phyloP scores from a whole-genome alignment of 2,113 vertebrate species.

The Xenopus laevis region DNA sequence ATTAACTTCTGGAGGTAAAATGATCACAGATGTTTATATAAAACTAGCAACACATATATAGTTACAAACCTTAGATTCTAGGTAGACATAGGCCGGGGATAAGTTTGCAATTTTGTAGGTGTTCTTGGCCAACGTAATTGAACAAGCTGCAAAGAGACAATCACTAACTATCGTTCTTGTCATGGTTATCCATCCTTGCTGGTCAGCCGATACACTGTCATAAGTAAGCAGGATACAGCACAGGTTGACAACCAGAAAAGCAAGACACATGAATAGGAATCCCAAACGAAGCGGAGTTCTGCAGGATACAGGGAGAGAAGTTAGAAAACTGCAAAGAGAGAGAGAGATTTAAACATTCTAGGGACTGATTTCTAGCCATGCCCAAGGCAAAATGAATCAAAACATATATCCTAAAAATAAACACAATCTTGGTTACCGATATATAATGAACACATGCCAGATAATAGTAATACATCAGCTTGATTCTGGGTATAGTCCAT shows the following conservation, averaged over 20 bases:
- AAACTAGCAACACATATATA: background rate
- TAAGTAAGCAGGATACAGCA: constrained; percentile 84
- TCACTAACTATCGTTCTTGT: constrained; percentile 85
- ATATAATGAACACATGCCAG: too few relatives aligned
- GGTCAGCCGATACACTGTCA: constrained; percentile 64
- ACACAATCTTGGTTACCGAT: too few relatives aligned
- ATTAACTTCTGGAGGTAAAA: too few relatives aligned
- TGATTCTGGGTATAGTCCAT: background rate
- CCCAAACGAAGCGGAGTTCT: constrained; percentile 82
- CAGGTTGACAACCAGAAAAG: constrained; percentile 89
- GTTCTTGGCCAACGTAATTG: constrained; percentile 83
- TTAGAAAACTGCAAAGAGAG: too few relatives aligned
- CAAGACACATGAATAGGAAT: constrained; percentile 78
- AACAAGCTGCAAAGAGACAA: constrained; percentile 89
- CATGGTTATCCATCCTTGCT: constrained; percentile 74
- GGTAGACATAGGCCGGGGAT: constrained; percentile 96
- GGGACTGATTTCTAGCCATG: too few relatives aligned
- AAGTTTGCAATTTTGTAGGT: constrained; percentile 92
- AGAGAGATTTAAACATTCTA: too few relatives aligned
- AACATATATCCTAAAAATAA: too few relatives aligned
- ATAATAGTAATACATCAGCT: too few relatives aligned
- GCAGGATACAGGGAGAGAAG: constrained; percentile 31
- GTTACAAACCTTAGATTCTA: constrained; percentile 86
- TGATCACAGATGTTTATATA: too few relatives aligned
- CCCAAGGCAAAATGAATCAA: too few relatives aligned